A percentile compares a stretch with the other conserved stretches of the same genome.
These are phyloP conservation scores for Mesorhabditis spiculigera DNA, from an alignment of 2,888 invertebrate species.

Conservation along the genomic window DNA sequence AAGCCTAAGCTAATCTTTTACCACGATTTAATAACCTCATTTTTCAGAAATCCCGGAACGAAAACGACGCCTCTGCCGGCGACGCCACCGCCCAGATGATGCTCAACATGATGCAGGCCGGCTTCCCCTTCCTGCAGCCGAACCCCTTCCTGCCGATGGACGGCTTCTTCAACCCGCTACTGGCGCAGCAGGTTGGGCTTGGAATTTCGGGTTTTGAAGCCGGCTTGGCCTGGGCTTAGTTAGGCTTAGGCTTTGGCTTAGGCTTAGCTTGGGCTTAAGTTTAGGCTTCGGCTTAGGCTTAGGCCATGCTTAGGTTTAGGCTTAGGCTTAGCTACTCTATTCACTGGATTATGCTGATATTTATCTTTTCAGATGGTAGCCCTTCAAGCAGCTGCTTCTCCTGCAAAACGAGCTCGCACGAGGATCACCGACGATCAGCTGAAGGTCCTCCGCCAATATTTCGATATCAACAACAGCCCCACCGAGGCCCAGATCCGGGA, in stretches of 20 bases:
- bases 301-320: no score
- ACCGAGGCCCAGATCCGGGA: constrained; percentile 90
- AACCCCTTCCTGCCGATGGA: constrained; percentile 67
- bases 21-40: neutral
- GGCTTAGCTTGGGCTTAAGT: no score
- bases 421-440: constrained; percentile 97
- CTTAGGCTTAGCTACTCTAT: neutral
- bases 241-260: no score
- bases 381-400: constrained; percentile 33
- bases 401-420: constrained; percentile 84
- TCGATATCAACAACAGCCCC: constrained; percentile 99
- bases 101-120: constrained; percentile 72
- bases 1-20: neutral
- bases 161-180: constrained; percentile 23
- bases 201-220: no score
- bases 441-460: constrained; percentile 89
- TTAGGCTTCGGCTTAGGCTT: no score
- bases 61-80: constrained; percentile 9
- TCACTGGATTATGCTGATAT: neutral
- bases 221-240: no score
- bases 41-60: constrained; percentile 2
- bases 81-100: constrained; percentile 5
- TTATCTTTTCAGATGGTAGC: constrained; percentile 11
- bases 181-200: constrained; percentile 21
- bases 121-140: constrained; percentile 76